Percentiles rank a stretch among this genome's conserved stretches.
Evolutionary conservation across 2,113 vertebrate genomes (phyloP).

Genomic region (Thomomys bottae): DNA sequence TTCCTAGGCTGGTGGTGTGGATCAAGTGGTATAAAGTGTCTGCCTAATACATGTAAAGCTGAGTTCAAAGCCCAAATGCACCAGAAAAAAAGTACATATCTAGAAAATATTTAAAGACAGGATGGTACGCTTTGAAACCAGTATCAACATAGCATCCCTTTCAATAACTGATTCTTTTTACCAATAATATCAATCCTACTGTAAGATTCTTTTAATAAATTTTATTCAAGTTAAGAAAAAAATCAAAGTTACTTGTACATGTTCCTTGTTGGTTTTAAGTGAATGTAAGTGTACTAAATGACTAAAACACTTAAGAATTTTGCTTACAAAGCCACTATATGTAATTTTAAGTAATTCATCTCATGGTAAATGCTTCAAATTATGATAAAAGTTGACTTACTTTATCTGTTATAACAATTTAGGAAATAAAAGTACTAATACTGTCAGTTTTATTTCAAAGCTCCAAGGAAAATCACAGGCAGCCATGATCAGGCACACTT

Average conservation of each 20-base stretch:
- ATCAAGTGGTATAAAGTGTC: too few relatives aligned
- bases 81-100: too few relatives aligned
- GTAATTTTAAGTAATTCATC: slow-evolving; percentile 48
- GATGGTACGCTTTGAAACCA: not conserved
- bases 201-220: slow-evolving; percentile 40
- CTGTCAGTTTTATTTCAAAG: slow-evolving; percentile 47
- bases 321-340: slow-evolving; percentile 24
- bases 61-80: too few relatives aligned
- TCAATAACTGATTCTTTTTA: slow-evolving; percentile 8
- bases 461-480: slow-evolving; percentile 19
- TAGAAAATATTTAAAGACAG: not conserved
- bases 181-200: not conserved
- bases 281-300: slow-evolving; percentile 38
- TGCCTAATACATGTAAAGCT: too few relatives aligned
- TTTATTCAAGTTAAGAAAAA: slow-evolving; percentile 38
- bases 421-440: slow-evolving; percentile 27
- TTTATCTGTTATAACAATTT: slow-evolving; percentile 19
- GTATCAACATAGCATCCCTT: not conserved
- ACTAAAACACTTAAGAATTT: slow-evolving; percentile 51
- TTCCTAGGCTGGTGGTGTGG: too few relatives aligned
- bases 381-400: slow-evolving; percentile 49
- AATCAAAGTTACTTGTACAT: slow-evolving; percentile 12
- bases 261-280: slow-evolving; percentile 44
- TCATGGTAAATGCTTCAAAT: slow-evolving; percentile 39
- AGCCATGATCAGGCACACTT: too few relatives aligned